Conservation (phyloP, 2,888 invertebrate genomes). For the Alviniconcha strummeri region DNA sequence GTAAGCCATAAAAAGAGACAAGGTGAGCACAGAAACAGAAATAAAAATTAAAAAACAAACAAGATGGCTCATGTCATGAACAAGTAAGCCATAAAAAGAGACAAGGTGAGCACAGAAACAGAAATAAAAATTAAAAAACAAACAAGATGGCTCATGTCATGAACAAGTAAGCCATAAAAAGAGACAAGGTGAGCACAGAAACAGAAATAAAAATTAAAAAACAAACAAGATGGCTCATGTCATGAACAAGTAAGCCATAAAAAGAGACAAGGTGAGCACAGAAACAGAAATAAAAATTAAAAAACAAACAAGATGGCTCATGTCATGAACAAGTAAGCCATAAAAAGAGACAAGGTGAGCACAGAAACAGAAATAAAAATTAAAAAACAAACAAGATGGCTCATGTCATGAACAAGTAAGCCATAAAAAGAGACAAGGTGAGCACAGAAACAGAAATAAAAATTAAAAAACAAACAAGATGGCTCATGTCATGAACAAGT, state of each 20-base stretch:
- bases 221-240: not conserved
- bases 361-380: not conserved
- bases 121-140: not conserved
- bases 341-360: not conserved
- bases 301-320: not conserved
- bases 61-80: not conserved
- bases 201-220: not conserved
- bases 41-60: not conserved
- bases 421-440: not conserved
- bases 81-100: not conserved
- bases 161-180: not conserved
- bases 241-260: slow-evolving; percentile 5
- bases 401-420: slow-evolving; percentile 3
- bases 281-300: not conserved
- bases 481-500: not conserved
- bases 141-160: not conserved
- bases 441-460: slow-evolving; percentile 10
- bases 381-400: no score
- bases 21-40: slow-evolving; percentile 5
- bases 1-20: not conserved
- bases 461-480: no score
- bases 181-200: slow-evolving; percentile 5
- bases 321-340: not conserved
- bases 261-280: slow-evolving; percentile 3
- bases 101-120: slow-evolving; percentile 6